Conservation (phyloP, 2,888 invertebrate species). For the Xestia c-nigrum region DNA sequence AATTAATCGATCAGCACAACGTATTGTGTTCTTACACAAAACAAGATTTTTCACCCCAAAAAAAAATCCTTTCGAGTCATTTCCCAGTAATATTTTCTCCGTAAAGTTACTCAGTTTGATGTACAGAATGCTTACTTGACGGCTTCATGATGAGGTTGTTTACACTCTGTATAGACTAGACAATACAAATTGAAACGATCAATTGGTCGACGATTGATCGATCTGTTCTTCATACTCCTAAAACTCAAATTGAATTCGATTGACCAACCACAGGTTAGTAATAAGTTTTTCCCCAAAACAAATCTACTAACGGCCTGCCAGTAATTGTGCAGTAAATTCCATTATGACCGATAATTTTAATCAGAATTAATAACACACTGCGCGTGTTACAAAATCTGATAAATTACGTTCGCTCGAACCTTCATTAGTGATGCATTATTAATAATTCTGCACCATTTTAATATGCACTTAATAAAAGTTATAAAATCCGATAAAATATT, state of each 20-base stretch:
- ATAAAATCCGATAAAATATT: conserved; percentile 36
- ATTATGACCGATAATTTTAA: conserved; percentile 25
- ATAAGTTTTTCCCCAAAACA: not conserved
- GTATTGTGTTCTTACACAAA: too few relatives aligned
- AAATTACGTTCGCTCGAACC: not conserved
- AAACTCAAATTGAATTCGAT: not conserved
- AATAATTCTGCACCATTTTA: conserved; percentile 19
- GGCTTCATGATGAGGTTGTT: too few relatives aligned
- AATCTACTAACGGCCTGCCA: not conserved
- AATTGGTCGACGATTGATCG: too few relatives aligned
- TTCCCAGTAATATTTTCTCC: too few relatives aligned
- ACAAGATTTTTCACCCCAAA: too few relatives aligned
- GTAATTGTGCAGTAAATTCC: conserved; percentile 8
- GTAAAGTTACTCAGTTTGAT: too few relatives aligned
- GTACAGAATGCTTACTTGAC: too few relatives aligned
- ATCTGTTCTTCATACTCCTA: not conserved
- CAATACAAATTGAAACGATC: too few relatives aligned
- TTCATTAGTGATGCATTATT: conserved; percentile 37
- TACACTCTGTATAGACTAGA: too few relatives aligned
- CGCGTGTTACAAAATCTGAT: conserved; percentile 21
- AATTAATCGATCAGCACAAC: too few relatives aligned
- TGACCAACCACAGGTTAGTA: not conserved
- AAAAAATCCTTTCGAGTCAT: too few relatives aligned
- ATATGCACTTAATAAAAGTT: conserved; percentile 34
- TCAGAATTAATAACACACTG: conserved; percentile 8